phyloP scores from a whole-genome alignment of 2,888 invertebrate species.

The Cantharis flavilabris region DNA sequence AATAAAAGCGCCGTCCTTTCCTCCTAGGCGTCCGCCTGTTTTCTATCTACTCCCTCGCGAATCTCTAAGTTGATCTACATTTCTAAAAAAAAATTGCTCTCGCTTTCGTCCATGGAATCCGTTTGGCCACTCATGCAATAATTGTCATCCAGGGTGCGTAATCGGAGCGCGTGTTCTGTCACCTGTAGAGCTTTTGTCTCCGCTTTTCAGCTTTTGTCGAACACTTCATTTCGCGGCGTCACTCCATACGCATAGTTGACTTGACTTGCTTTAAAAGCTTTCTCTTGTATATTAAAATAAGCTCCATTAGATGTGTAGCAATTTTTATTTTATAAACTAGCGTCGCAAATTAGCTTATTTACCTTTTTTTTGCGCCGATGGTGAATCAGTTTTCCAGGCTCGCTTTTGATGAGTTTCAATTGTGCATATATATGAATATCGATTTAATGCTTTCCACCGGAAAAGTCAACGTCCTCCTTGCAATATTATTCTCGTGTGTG shows the following conservation, averaged over 20 bases:
- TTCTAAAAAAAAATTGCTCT: neutral
- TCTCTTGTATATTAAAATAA: conserved; percentile 27
- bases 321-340: conserved; percentile 7
- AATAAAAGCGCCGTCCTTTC: conserved; percentile 11
- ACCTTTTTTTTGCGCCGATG: conserved; percentile 10
- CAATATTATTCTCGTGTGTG: neutral
- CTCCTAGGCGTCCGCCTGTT: conserved; percentile 18
- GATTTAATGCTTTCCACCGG: conserved; percentile 22
- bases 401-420: conserved; percentile 15
- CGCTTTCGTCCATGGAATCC: neutral
- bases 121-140: conserved; percentile 15
- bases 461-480: conserved; percentile 28
- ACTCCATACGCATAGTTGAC: conserved; percentile 17
- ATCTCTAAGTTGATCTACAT: neutral
- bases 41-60: conserved; percentile 7
- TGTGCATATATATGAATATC: conserved; percentile 15
- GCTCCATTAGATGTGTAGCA: conserved; percentile 8
- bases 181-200: conserved; percentile 25
- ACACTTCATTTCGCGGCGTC: conserved; percentile 17
- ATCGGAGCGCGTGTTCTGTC: conserved; percentile 27
- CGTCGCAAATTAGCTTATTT: conserved; percentile 26
- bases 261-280: conserved; percentile 19
- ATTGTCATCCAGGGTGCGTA: conserved; percentile 23
- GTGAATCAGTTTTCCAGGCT: conserved; percentile 12
- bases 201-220: conserved; percentile 18